These are phyloP conservation scores for Phrynocephalus vlangalii DNA, from an alignment of 2,797 vertebrate species.

Conservation along the genomic window DNA sequence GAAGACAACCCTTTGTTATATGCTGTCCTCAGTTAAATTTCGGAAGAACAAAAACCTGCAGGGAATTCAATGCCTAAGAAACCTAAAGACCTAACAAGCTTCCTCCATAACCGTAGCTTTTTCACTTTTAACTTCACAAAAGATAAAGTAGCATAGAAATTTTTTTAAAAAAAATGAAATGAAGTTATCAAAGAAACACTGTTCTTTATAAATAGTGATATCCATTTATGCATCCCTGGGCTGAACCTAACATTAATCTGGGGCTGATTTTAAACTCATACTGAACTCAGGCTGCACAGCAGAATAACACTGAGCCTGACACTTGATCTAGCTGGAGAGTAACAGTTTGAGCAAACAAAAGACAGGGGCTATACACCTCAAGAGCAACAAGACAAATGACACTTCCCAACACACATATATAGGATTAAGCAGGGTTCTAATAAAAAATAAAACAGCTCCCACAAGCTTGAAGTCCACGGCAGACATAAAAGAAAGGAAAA, in stretches of 20 bases:
- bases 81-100: not conserved
- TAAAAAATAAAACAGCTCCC: not conserved
- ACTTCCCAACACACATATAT: not conserved
- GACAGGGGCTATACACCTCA: not conserved
- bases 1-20: not conserved
- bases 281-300: not conserved
- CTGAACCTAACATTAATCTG: not conserved
- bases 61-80: not conserved
- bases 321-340: not conserved
- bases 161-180: not conserved
- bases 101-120: not conserved
- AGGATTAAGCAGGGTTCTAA: not conserved
- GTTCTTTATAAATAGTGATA: not conserved
- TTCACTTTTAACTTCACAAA: not conserved
- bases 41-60: not conserved
- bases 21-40: not conserved
- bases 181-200: not conserved
- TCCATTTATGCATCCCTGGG: not conserved
- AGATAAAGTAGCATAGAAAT: not conserved
- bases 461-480: not conserved
- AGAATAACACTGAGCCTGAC: not conserved
- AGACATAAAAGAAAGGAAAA: not conserved
- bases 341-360: not conserved
- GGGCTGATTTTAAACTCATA: not conserved
- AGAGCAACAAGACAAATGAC: not conserved